Evolutionary conservation across 2,113 vertebrate species (phyloP), one percentile per base, ranked within the genome.

Genomic region (Monarcha castaneiventris): DNA sequence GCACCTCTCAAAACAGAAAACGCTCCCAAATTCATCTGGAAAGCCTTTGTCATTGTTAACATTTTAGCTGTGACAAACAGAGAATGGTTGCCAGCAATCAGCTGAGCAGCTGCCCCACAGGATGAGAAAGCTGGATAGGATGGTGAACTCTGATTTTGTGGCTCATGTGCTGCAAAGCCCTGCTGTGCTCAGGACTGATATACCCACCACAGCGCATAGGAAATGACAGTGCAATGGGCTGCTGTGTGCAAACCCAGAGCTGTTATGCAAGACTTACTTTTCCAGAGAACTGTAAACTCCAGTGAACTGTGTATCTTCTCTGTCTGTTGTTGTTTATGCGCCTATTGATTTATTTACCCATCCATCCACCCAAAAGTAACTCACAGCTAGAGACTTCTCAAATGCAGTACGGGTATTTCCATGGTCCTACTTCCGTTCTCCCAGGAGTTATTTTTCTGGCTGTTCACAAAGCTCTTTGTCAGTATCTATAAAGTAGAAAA

Each of bases 231-330:
- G 80, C 56, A 43, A 58, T 15, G 84, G 52, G 64, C 35, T 94
- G 63, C 74, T 94, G 87, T 7, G 46, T 87, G 48, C 33, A 78
- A 84, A 62, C n/a, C 29, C 66, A 68, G 63, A 49, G 75, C 30
- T 68, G 73, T 64, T 90, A 74, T 11, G 84, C 69, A 89, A 88
- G 48, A 90, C 77, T 89, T 81, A 51, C 32, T 52, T 90, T 93
- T 90, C 68, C 71, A 77, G 79, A 94, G 93, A 86, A 54, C 71
- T 79, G 58, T 92, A 87, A 93, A 92, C 61, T 49, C 81, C 87
- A 86, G 84, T 96, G 89, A 95, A 71, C 62, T 94, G 85, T 92
- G 46, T 71, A 55, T 89, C 89, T 82, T 87, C 61, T 79, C 61
- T 74, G 35, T 37, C 83, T 84, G 30, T 94, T 91, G 58, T 83